A percentile compares a stretch with the other conserved stretches of the same genome.
Conservation (phyloP, 2,888 invertebrate genomes). For the Patella caerulea region DNA sequence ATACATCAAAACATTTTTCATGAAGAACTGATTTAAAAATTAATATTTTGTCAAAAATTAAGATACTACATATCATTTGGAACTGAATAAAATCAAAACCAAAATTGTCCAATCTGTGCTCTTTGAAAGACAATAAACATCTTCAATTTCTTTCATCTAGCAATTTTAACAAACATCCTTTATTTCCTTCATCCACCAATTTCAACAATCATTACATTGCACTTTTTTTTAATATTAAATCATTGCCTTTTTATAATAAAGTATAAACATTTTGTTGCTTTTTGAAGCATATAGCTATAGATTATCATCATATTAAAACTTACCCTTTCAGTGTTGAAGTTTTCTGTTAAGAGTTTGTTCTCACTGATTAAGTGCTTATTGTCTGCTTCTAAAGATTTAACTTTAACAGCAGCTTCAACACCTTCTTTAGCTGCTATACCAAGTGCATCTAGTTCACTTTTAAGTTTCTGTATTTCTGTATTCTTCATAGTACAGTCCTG, state of each 20-base stretch:
- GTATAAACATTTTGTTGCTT: too few relatives aligned
- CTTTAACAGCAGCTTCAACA: conserved; percentile 59
- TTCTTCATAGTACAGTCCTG: conserved; percentile 54
- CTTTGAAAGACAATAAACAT: too few relatives aligned
- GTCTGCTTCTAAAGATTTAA: conserved; percentile 57
- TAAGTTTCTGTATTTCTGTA: conserved; percentile 51
- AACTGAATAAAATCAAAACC: background rate
- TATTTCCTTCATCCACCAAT: too few relatives aligned
- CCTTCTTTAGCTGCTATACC: conserved; percentile 64
- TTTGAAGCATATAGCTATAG: too few relatives aligned
- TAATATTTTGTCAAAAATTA: background rate
- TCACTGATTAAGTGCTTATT: conserved; percentile 64
- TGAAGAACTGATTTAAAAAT: background rate
- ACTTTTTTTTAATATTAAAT: too few relatives aligned
- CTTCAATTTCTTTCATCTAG: too few relatives aligned
- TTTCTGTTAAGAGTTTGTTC: conserved; percentile 63
- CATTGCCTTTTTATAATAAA: too few relatives aligned
- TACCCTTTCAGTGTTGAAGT: conserved; percentile 69
- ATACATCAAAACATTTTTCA: background rate
- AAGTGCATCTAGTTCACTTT: conserved; percentile 58
- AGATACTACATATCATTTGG: background rate
- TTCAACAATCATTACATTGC: too few relatives aligned
- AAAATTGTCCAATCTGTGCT: background rate
- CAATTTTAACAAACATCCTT: too few relatives aligned
- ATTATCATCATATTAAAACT: conserved; percentile 17